Base-by-base conservation (phyloP, 2,888 invertebrate genomes). In the Brachyptera putata region DNA sequence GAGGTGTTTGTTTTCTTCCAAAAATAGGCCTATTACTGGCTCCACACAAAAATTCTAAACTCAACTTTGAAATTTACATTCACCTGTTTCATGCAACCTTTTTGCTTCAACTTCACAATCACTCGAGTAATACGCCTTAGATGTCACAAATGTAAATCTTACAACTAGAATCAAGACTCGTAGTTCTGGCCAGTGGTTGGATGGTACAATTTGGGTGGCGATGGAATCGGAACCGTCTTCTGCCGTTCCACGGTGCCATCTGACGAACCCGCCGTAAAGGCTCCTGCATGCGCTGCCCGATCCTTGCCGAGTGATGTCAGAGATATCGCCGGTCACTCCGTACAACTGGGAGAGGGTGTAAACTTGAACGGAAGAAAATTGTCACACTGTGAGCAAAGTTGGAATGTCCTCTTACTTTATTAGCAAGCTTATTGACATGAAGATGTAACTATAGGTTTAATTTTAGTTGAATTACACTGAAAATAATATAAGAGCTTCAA, bases 241-340 rank as follows among this genome's bases (percentile, higher is more conserved):
- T 30, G 77, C 71, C 0, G 69, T 70, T 5, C 94, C 95, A 69
- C 84, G 85, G 60, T 84, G 80, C 99, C 99, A 99, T 62, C 85
- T 85, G 0, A 98, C 97, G 78, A 97, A 96, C 11, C 99, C 99
- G 24, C 96, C 96, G 68, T 85, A 84, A 21, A 96, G 79, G 75
- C 97, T 98, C 37, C 99, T 83, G 73, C 97, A 97, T 0, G 99
- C 99, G 71, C 95, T 96, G 16, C 99, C 99, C 46, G 97, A 98
- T 7, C 91, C 91, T 65, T 84, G 79, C 66, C 96, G 82, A 1
- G 96, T 95, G 57, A 94, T 80, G 1, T 77, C 76, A 56, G 91
- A 87, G 7, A 92, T 77, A 69, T 91, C 87, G 37, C 83, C 85
- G 67, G 86, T 77, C 1, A 93, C 76, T 64, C 84, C 84, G 70